Evolutionary conservation across 1,140 invertebrate species (phyloP), one percentile per base, ranked within the genome.

Genomic region (Drosophila parabipectinata): DNA sequence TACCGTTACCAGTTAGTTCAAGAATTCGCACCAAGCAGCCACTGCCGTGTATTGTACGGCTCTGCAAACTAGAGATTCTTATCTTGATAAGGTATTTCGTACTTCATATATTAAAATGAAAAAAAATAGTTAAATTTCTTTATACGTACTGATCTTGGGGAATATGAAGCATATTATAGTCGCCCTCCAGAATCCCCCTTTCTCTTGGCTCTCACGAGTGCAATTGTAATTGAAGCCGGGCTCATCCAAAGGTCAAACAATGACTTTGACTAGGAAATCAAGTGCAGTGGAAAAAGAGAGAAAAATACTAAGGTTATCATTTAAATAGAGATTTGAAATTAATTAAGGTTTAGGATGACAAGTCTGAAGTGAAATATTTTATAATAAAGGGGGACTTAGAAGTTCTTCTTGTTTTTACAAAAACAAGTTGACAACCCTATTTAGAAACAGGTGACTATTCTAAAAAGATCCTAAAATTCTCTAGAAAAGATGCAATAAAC

Each of bases 211-310:
- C 8, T 57, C 32, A 18, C 60, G 59, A 52, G 69, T 39, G 50
- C 51, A 64, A 71, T 58, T 54, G 69, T 67, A 62, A 74, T 52
- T 50, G 52, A 85, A 71, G 61, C 67, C 74, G 41, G 64, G 37
- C 53, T 67, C 64, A 67, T 75, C 57, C 71, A 81, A 82, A 82
- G 79, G 79, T 82, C 74, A 74, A 62, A 71, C 61, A 82, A 75
- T 78, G 79, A 82, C 74, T 81, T 82, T 78, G 48, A 44, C 44
- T 30, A 45, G 26, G 32, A 63, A 39, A 24, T 34, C 26, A 56
- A 47, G n/a, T 37, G 18, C 47, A 52, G 32, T 45, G 62, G 32
- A 30, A 61, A 61, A 15, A 47, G 53, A 47, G 18, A 21, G 44
- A 3, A 10, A 44, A 15, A 44, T 44, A 4, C 4, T 15, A 44